Base-by-base conservation (phyloP, 2,888 invertebrate species). In the Subacronicta megacephala region DNA sequence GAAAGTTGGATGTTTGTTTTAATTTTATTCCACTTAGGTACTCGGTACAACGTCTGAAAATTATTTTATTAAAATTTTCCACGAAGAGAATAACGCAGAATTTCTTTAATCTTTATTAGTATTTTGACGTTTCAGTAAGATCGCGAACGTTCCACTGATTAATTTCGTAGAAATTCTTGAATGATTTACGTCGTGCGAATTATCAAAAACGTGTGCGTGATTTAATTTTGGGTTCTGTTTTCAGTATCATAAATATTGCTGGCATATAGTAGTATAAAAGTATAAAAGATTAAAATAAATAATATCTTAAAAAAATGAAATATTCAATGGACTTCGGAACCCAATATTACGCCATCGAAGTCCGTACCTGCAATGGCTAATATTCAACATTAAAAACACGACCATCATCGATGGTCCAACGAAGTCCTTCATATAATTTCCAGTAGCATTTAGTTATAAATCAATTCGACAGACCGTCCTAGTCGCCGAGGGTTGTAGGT, bases 381-480 rank as follows among this genome's bases (percentile, higher is more conserved):
- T 52, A 31, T n/a, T n/a, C 26, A 44, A 33, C 12, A 47, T 31
- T 20, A 47, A 58, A 65, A 71, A 45, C 58, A 37, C 37, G 37
- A 66, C 13, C 38, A 15, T 10, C 31, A 18, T n/a, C n/a, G n/a
- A n/a, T 17, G 65, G 43, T 40, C 33, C 26, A 51, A 12, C 41
- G 26, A 46, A 38, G 78, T 66, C 63, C 68, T 60, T 78, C 76
- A 82, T 82, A 89, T 84, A 85, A 86, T 85, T 81, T 78, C 72
- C 75, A 90, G 90, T 89, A 88, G 85, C 88, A 90, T 86, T 84
- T 83, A 89, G 85, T 88, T 88, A 66, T 76, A 54, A 89, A 89
- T 90, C 90, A 88, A 88, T 90, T 84, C 83, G 75, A 80, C 77
- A 75, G 85, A 85, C 86, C 85, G 80, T 77, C 75, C 69, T 75